Evolutionary conservation across 2,888 invertebrate species (phyloP).

Genomic region (Dryobotodes eremita): DNA sequence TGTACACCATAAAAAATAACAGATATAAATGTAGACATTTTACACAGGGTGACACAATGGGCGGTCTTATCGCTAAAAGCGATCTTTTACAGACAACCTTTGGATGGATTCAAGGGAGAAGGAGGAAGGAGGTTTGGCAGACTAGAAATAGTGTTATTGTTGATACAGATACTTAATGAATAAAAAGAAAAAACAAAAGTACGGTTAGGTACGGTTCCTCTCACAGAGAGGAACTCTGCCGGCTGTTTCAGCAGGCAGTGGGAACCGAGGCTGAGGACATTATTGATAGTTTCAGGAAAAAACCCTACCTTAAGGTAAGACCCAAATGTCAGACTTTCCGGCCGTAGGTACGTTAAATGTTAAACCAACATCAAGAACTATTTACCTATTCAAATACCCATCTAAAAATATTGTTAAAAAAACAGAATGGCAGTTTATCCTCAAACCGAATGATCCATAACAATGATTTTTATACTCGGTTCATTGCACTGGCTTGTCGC

Average conservation of each 20-base stretch:
- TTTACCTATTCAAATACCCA: conserved; percentile 11
- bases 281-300: background rate
- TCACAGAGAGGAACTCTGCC: no score
- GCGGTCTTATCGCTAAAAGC: no score
- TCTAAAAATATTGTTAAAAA: conserved; percentile 23
- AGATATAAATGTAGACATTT: no score
- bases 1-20: no score
- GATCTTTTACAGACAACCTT: no score
- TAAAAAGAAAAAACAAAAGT: no score
- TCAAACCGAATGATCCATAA: conserved; percentile 54
- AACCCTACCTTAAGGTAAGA: background rate
- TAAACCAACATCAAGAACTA: background rate
- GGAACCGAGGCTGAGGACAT: no score
- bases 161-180: no score
- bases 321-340: background rate
- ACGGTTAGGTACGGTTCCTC: background rate
- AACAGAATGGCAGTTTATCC: conserved; percentile 40
- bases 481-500: conserved; percentile 59
- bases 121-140: no score
- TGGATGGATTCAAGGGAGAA: no score
- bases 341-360: background rate
- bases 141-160: no score
- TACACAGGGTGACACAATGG: no score
- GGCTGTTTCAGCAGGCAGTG: background rate
- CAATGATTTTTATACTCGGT: conserved; percentile 60